Conservation (phyloP, 1,140 invertebrate species). For the Paralvinella palmiformis region DNA sequence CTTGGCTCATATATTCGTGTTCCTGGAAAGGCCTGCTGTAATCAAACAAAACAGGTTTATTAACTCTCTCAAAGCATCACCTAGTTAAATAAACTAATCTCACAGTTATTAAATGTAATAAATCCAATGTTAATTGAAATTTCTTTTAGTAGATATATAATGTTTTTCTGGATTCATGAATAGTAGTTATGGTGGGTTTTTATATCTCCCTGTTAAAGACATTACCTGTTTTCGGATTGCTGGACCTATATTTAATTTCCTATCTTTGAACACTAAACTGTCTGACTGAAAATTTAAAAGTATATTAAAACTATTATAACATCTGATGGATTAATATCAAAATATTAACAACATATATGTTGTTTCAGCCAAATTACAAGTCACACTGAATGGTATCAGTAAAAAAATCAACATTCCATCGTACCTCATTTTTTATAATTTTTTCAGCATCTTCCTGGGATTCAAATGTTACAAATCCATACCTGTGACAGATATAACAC, state of each 20-base stretch:
- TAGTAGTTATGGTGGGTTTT: too few relatives aligned
- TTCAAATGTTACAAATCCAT: constrained; percentile 82
- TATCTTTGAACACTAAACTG: constrained; percentile 69
- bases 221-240: constrained; percentile 78
- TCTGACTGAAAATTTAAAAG: constrained; percentile 57
- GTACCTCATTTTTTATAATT: constrained; percentile 51
- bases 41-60: background rate
- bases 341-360: background rate
- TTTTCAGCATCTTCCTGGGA: constrained; percentile 80
- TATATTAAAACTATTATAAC: too few relatives aligned
- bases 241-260: constrained; percentile 83
- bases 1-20: constrained; percentile 2
- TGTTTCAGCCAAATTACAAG: background rate
- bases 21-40: constrained; percentile 7
- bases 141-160: too few relatives aligned
- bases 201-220: too few relatives aligned
- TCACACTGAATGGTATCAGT: too few relatives aligned
- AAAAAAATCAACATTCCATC: too few relatives aligned
- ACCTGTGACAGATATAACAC: constrained; percentile 27
- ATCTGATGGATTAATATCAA: too few relatives aligned
- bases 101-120: too few relatives aligned
- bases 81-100: too few relatives aligned
- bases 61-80: too few relatives aligned
- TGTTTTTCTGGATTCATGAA: too few relatives aligned
- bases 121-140: too few relatives aligned